Conservation (phyloP, 2,888 invertebrate species). For the Drosophila pullipes region DNA sequence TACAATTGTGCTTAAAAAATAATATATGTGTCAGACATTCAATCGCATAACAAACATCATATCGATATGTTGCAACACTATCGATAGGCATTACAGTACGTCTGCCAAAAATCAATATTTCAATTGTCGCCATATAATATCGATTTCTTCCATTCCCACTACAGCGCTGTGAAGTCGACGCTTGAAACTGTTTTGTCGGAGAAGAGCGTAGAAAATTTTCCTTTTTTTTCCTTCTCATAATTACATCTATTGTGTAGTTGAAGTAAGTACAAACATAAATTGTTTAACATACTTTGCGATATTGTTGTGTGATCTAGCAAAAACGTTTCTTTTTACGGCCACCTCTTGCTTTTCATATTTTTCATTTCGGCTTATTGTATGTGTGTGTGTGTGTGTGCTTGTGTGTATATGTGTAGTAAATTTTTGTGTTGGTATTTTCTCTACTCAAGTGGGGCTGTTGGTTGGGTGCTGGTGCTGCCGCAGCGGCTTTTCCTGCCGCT, state of each 20-base stretch:
- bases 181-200: conserved; percentile 30
- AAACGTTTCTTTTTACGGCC: conserved; percentile 9
- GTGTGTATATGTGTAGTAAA: conserved; percentile 11
- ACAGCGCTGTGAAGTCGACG: conserved; percentile 49
- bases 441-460: conserved; percentile 18
- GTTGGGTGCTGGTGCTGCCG: conserved; percentile 27
- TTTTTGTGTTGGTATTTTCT: conserved; percentile 39
- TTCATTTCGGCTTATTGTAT: conserved; percentile 15
- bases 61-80: neutral
- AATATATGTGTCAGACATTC: neutral
- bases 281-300: neutral
- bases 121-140: conserved; percentile 14
- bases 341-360: conserved; percentile 19
- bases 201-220: conserved; percentile 25
- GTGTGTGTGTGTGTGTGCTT: conserved; percentile 22
- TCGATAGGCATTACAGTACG: conserved; percentile 17
- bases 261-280: conserved; percentile 44
- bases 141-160: conserved; percentile 38
- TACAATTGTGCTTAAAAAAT: neutral
- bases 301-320: too few relatives aligned
- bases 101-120: conserved; percentile 15
- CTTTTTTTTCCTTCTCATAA: conserved; percentile 24
- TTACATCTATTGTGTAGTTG: conserved; percentile 20
- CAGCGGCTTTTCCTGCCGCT: conserved; percentile 21
- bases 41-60: neutral